Evolutionary conservation across 2,113 vertebrate genomes (phyloP).

Genomic region (Felis chaus): DNA sequence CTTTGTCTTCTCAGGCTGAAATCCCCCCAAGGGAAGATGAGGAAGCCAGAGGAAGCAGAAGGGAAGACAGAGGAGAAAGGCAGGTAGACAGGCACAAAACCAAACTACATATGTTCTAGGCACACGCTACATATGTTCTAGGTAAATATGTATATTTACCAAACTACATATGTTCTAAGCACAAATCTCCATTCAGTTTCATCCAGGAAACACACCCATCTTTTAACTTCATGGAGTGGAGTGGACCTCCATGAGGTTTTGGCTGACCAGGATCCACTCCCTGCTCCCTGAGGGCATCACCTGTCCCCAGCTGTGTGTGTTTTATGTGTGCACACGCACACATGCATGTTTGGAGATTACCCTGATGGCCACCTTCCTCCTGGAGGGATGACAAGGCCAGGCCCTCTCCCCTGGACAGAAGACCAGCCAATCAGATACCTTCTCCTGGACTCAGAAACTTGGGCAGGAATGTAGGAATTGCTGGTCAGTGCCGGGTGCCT

Average conservation of each 20-base stretch:
- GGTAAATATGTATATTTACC: no score
- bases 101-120: background rate
- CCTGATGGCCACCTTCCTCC: background rate
- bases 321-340: no score
- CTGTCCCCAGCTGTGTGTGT: background rate
- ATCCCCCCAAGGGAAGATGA: background rate
- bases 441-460: background rate
- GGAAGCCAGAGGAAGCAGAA: background rate
- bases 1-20: background rate
- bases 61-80: background rate
- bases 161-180: background rate
- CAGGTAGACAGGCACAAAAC: background rate
- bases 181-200: background rate
- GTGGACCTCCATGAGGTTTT: fast-evolving
- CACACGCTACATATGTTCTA: background rate
- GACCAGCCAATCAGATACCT: background rate
- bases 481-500: background rate
- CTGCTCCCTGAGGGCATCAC: background rate
- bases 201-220: background rate
- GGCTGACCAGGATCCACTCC: background rate
- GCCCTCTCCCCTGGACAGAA: background rate
- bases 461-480: background rate
- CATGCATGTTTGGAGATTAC: no score
- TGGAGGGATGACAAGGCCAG: background rate
- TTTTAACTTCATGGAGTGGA: background rate